Evolutionary conservation across 2,113 vertebrate genomes (phyloP), one percentile per base, ranked within the genome.

Genomic region (Calidris pugnax): DNA sequence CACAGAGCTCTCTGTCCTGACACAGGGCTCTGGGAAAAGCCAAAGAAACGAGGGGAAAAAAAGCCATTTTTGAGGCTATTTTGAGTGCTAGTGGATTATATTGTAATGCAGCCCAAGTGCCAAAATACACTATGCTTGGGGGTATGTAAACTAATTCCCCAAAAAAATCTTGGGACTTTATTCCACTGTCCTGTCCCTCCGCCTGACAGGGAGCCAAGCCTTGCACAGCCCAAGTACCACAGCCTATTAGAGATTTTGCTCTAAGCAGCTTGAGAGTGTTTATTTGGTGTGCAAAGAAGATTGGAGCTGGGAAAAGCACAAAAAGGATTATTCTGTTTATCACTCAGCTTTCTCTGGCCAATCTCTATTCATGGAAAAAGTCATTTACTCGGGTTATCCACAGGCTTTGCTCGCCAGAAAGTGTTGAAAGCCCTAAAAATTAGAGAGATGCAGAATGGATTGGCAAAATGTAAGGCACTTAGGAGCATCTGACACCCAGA

Each of bases 261-360:
- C 94, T 97, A 95, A 97, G 96, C 96, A 96, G 97, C 95, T 97
- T 98, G 97, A 93, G 94, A 97, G 96, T 96, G 97, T 98, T 98
- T 97, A 97, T 97, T 96, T 97, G 97, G 95, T 97, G 96, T 97
- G 97, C 95, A 97, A 96, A 97, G 97, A 94, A 97, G 97, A 97
- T 96, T 97, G 96, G 94, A 96, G 96, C 96, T 87, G 96, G 97
- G 97, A 95, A 96, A 96, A 68, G 97, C 94, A 97, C 94, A 97
- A 96, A 96, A 97, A 97, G 97, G 96, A 96, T 97, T 96, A 97
- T 95, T 95, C 96, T 97, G 96, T 97, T 97, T 97, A 97, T 97
- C 97, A 83, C 95, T 96, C 89, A 77, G 97, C 93, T 97, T 96
- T 94, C 96, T 85, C 96, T 91, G 95, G 94, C 96, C 94, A 89